Evolutionary conservation across 2,888 invertebrate species (phyloP), one percentile per base, ranked within the genome.

Genomic region (Ophraella communa): DNA sequence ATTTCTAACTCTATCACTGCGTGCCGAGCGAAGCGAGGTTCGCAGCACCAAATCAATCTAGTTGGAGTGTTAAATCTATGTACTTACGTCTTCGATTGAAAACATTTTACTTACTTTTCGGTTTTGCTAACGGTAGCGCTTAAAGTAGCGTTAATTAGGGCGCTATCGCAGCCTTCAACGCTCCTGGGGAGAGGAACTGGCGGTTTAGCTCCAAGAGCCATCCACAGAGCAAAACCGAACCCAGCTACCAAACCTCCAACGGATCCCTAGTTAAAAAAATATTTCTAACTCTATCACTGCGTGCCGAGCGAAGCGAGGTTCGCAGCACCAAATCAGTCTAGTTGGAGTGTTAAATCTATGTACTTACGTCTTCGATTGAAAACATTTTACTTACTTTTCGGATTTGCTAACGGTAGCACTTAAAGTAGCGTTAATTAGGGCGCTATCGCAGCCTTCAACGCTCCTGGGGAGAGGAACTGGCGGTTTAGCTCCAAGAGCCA

Each of bases 181-280:
- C 89, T 83, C n/a, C n/a, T n/a, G 0, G 88, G 86, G 42, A 92
- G 77, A 53, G 81, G 84, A 4, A 81, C 79, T 0, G 84, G 79
- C 0, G 92, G 91, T 71, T 90, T 90, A 0, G 94, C 90, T 3
- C 88, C 87, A 78, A 96, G 93, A 55, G 93, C 94, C 70, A 95
- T 89, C 93, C 93, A 94, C 47, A 95, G 84, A 1, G 91, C 88
- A 57, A 93, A 77, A 0, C 84, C 81, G 65, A 95, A 84, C 0
- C 93, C 90, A 4, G 83, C 74, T 0, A 89, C 52, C 1, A 93
- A 81, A 0, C 91, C 94, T 10, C 84, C 74, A 8, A 91, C 83
- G 0, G 89, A 90, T 27, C 95, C 95, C 89, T 90, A 81, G 5
- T n/a, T n/a, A 82, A 81, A 56, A 39, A 39, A 5, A 27, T 24